Evolutionary conservation across 2,113 vertebrate genomes (phyloP), one percentile per base, ranked within the genome.

Genomic region (Channa argus): DNA sequence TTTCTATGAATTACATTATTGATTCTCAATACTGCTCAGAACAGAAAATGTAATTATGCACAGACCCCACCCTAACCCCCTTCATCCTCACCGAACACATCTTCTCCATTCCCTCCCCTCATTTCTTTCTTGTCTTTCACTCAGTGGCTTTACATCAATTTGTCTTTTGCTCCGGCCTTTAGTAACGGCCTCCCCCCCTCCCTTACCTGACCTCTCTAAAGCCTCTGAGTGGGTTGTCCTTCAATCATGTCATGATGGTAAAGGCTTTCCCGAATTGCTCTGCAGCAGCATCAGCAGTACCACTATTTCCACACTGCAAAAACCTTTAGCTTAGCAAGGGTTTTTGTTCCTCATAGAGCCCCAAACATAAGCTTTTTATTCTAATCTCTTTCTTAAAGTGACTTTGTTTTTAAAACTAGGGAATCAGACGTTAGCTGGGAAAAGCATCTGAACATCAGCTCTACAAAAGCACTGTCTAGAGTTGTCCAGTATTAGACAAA

Each of bases 1-100:
- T 86, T 90, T 91, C 91, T 94, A 93, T 95, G 95, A 96, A 96
- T 95, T 95, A 95, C 90, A 91, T 90, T 95, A 95, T 93, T 93
- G 96, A 96, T 96, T 96, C 92, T 93, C 95, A 94, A 94, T 95
- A 94, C 91, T 90, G 92, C 87, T 94, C 94, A 90, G 84, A 93
- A 94, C 89, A 95, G 92, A 95, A 96, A 96, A 97, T 96, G 94
- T 93, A 96, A 96, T 96, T 96, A 97, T 95, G 94, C 91, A 95
- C 93, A 91, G 77, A 73, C 73, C 81, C 78, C 52, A 10, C 79
- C 86, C 66, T 67, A 67, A 67, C 83, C 74, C 74, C 78, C 61
- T n/a, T 43, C 79, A 80, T 85, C 79, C 58, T 67, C 64, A 63
- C 72, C 62, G 71, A 75, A 61, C 55, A 37, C 69, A 52, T 53